Evolutionary conservation across 2,888 invertebrate species (phyloP).

Genomic region (Cabera pusaria): DNA sequence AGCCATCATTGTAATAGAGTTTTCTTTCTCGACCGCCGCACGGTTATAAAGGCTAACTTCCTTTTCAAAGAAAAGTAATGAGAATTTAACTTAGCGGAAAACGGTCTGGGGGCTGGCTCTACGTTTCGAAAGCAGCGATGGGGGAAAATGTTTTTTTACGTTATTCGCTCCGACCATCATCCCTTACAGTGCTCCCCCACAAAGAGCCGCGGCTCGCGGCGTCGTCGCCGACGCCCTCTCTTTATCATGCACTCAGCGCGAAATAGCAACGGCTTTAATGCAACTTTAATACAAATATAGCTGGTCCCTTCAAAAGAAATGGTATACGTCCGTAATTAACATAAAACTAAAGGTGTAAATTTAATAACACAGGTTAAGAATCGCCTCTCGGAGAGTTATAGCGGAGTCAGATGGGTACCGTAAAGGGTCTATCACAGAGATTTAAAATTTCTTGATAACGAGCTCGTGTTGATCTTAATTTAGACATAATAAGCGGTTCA

Average conservation of each 20-base stretch:
- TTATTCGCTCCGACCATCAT: slow-evolving; percentile 55
- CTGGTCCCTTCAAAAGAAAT: slow-evolving; percentile 52
- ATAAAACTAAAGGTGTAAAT: slow-evolving; percentile 46
- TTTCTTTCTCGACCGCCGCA: slow-evolving; percentile 63
- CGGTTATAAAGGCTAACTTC: slow-evolving; percentile 74
- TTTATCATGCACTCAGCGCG: slow-evolving; percentile 63
- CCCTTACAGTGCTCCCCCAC: slow-evolving; percentile 52
- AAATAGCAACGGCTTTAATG: slow-evolving; percentile 61
- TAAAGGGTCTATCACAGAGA: slow-evolving; percentile 20
- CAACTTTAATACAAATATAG: slow-evolving; percentile 54
- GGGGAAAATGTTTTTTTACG: slow-evolving; percentile 67
- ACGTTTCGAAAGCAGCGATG: slow-evolving; percentile 55
- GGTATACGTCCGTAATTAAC: slow-evolving; percentile 55
- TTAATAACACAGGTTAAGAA: slow-evolving; percentile 30
- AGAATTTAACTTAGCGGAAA: slow-evolving; percentile 79
- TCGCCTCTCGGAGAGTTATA: slow-evolving; percentile 13
- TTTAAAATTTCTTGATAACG: slow-evolving; percentile 32
- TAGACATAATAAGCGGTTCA: slow-evolving; percentile 55
- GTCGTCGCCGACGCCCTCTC: slow-evolving; percentile 47
- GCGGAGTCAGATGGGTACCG: slow-evolving; percentile 11
- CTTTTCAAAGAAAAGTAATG: slow-evolving; percentile 77
- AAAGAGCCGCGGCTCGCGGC: slow-evolving; percentile 48
- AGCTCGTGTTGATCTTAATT: slow-evolving; percentile 46
- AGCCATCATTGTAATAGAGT: slow-evolving; percentile 73
- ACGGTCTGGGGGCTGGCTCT: slow-evolving; percentile 57